phyloP scores from a whole-genome alignment of 1,140 invertebrate species.

The Triops cancriformis region DNA sequence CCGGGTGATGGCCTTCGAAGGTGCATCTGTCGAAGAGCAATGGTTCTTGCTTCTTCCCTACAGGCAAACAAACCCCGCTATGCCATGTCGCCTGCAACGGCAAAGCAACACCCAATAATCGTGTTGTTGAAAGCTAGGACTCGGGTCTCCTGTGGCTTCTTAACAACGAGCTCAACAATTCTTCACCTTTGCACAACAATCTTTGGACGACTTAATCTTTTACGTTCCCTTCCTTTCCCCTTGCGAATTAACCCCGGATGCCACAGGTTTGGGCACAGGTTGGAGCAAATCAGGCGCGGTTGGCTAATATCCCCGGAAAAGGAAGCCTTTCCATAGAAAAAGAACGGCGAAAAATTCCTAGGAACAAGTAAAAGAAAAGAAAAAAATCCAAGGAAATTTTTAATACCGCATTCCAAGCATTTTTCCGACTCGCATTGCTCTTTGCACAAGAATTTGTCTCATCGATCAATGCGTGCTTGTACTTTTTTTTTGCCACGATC shows the following conservation, averaged over 20 bases:
- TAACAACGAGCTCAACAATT: not conserved
- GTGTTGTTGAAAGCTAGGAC: not conserved
- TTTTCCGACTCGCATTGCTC: too few relatives aligned
- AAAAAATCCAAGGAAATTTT: too few relatives aligned
- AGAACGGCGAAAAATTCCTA: not conserved
- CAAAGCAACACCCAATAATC: not conserved
- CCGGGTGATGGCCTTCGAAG: not conserved
- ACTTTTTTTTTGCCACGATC: not conserved
- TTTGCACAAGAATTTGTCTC: too few relatives aligned
- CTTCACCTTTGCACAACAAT: not conserved
- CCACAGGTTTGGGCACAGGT: not conserved
- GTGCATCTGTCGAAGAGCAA: not conserved
- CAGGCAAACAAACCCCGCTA: constrained; percentile 12
- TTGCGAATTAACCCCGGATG: not conserved
- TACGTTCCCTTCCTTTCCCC: not conserved
- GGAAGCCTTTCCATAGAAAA: not conserved
- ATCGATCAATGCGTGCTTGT: too few relatives aligned
- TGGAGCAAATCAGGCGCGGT: not conserved
- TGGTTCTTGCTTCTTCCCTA: not conserved
- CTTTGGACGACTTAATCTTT: not conserved
- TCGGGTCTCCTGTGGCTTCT: not conserved
- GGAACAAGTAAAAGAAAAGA: too few relatives aligned
- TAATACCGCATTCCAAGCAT: too few relatives aligned
- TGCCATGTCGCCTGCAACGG: not conserved
- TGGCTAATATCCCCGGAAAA: too few relatives aligned